phyloP scores from a whole-genome alignment of 2,797 vertebrate genomes.

The Anguilla obscura region DNA sequence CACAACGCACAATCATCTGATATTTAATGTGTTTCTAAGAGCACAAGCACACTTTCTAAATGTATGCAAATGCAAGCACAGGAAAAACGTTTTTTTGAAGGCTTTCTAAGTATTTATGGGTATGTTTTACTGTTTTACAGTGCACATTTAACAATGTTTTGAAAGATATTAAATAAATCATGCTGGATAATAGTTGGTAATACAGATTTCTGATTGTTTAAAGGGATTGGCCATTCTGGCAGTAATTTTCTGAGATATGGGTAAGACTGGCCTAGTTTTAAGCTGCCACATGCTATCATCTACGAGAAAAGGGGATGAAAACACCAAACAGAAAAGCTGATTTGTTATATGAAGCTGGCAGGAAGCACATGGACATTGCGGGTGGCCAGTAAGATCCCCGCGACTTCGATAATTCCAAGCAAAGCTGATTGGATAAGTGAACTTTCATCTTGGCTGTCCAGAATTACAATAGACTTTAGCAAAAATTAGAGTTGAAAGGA shows the following conservation, averaged over 20 bases:
- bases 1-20: neutral
- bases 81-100: constrained; percentile 27
- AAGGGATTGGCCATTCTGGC: neutral
- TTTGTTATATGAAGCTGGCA: constrained; percentile 45
- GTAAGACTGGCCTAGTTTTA: neutral
- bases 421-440: constrained; percentile 1
- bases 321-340: neutral
- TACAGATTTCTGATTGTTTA: constrained; percentile 52
- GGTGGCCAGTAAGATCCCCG: neutral
- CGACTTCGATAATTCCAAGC: neutral
- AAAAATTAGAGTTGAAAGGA: neutral
- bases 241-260: constrained; percentile 15
- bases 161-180: constrained; percentile 68
- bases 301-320: neutral
- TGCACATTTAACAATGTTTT: constrained; percentile 63
- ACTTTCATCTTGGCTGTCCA: neutral
- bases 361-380: neutral
- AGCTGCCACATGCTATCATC: constrained; percentile 34
- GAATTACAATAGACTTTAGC: neutral
- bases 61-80: constrained; percentile 19
- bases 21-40: neutral
- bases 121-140: constrained; percentile 57
- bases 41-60: neutral
- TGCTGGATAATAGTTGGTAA: constrained; percentile 64
- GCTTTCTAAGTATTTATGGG: constrained; percentile 51